Base-by-base conservation (phyloP, 1,140 invertebrate genomes). In the Sitophilus oryzae region DNA sequence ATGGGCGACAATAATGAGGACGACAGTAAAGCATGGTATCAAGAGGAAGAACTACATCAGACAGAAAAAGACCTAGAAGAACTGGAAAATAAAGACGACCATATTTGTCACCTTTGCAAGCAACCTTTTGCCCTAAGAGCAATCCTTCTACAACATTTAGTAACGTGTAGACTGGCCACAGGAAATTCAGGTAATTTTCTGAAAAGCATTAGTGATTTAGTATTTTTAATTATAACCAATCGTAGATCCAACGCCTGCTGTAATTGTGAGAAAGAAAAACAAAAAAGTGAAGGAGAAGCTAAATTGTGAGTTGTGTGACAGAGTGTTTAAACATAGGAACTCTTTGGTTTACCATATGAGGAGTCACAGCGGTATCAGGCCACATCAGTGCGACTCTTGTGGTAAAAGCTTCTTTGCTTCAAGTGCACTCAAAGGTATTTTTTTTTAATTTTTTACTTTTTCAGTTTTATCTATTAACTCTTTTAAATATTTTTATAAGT, bases 281-380 rank as follows among this genome's bases (percentile, higher is more conserved):
- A 53, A 55, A 25, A 65, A 60, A 34, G 60, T 59, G 2, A 68
- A 68, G 49, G 41, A 52, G 20, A 58, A 53, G 19, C 64, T 81
- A 34, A 70, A 72, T 3, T 90, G 86, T 63, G 73, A 69, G 30
- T 77, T 84, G 54, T 93, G 90, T 61, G 76, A 79, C 11, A 73
- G 86, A 45, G 79, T 83, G 19, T 93, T 93, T 67, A 81, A 82
- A 52, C 88, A 92, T 60, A 76, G 85, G 43, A 93, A 91, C 71
- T 91, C 89, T 37, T 71, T 92, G 35, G 79, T 89, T 19, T 92
- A 93, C 70, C 90, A 93, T 63, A 78, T 88, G 74, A 72, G 86
- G 52, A 86, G 86, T 45, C 89, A 93, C 64, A 84, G 79, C 2
- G 84, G 86, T 3, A 80, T 85, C 62, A 75, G 82, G 56, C 82